Conservation (phyloP, 2,113 vertebrate species). For the Hemiprocne comata region DNA sequence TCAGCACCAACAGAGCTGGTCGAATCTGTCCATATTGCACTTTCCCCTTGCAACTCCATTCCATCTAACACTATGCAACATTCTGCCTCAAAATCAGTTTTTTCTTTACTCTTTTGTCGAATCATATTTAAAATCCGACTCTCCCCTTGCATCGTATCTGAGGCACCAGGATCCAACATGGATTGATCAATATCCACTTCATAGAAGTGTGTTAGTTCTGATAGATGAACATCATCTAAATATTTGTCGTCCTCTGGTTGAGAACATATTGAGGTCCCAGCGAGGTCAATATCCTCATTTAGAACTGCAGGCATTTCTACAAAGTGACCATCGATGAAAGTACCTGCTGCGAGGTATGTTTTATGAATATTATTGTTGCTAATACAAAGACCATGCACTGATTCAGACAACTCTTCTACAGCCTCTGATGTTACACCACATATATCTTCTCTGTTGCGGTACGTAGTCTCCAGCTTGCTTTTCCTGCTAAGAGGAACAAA, state of each 20-base stretch:
- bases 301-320: constrained; percentile 93
- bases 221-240: constrained; percentile 98
- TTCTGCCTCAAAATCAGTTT: constrained; percentile 93
- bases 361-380: constrained; percentile 86
- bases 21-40: constrained; percentile 98
- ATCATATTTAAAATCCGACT: constrained; percentile 99
- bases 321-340: constrained; percentile 97
- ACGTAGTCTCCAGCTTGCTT: constrained; percentile 97
- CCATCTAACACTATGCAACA: constrained; percentile 97
- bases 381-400: constrained; percentile 90
- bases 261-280: constrained; percentile 92
- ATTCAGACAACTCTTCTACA: constrained; percentile 85
- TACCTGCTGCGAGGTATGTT: constrained; percentile 94
- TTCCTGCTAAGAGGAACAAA: constrained; percentile 91
- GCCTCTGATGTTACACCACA: constrained; percentile 77
- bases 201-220: constrained; percentile 99
- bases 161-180: constrained; percentile 99
- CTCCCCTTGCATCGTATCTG: constrained; percentile 93
- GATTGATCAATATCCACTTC: constrained; percentile 99
- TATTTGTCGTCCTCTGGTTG: constrained; percentile 90
- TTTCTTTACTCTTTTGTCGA: constrained; percentile 95
- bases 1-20: constrained; percentile 88
- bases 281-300: constrained; percentile 87
- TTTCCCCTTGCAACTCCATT: constrained; percentile 95
- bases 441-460: constrained; percentile 84